Percentiles rank a stretch among this genome's conserved stretches.
Evolutionary conservation across 2,113 vertebrate species (phyloP).

Genomic region (Hippoglossus stenolepis): DNA sequence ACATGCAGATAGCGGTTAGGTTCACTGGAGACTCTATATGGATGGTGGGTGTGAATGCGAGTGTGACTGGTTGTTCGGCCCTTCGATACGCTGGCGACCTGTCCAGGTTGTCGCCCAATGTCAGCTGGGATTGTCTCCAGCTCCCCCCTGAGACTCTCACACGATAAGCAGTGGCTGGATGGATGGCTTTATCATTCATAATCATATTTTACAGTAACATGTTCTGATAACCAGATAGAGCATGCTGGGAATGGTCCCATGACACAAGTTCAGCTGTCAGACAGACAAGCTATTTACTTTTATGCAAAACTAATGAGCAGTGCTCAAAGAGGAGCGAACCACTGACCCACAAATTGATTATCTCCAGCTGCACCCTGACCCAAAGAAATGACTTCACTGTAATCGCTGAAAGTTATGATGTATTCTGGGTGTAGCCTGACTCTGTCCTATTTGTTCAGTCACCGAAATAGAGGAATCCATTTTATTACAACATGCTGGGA

Average conservation of each 20-base stretch:
- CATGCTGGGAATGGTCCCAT: conserved; percentile 11
- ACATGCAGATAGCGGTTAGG: too few species aligned
- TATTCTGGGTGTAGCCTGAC: conserved; percentile 65
- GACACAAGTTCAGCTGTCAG: conserved; percentile 48
- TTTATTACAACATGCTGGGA: conserved; percentile 78
- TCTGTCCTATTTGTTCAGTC: conserved; percentile 58
- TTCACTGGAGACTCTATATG: too few species aligned
- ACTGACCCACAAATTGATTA: conserved; percentile 63
- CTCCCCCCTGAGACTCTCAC: too few species aligned
- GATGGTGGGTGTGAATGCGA: too few species aligned
- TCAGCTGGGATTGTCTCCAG: too few species aligned
- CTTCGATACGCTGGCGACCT: too few species aligned
- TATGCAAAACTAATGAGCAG: conserved; percentile 54
- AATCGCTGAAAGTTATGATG: conserved; percentile 52
- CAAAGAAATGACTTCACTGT: conserved; percentile 63
- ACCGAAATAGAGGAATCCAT: conserved; percentile 72
- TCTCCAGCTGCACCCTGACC: conserved; percentile 62
- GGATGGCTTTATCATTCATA: conserved; percentile 12
- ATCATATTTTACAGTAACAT: conserved; percentile 24
- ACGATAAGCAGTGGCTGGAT: too few species aligned
- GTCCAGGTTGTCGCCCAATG: too few species aligned
- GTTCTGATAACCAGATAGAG: conserved; percentile 39
- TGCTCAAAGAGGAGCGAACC: conserved; percentile 33
- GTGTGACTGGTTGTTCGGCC: too few species aligned
- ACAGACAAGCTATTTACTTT: conserved; percentile 43